These are phyloP conservation scores for Clinocottus analis DNA, from an alignment of 2,113 vertebrate genomes.

Conservation along the genomic window DNA sequence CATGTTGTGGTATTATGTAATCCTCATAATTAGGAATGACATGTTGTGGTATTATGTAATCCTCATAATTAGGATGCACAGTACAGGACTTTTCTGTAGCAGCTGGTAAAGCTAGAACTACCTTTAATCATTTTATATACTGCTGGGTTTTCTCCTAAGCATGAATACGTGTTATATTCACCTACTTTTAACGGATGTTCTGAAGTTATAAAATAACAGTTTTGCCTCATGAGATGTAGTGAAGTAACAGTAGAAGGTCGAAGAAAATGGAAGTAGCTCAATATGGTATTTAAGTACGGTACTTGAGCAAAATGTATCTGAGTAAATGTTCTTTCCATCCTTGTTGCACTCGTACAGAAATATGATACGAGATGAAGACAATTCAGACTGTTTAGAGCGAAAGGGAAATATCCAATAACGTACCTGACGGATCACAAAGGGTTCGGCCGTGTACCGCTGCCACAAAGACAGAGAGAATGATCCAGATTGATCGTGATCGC, in stretches of 20 bases:
- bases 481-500: not conserved
- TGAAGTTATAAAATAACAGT: not conserved
- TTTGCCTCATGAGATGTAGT: not conserved
- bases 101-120: not conserved
- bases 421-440: not conserved
- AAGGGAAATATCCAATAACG: conserved; percentile 7
- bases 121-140: not conserved
- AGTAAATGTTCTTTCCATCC: not conserved
- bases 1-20: too few relatives aligned
- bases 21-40: not conserved
- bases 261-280: not conserved
- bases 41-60: not conserved
- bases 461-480: not conserved
- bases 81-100: not conserved
- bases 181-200: not conserved
- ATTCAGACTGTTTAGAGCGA: not conserved
- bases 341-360: not conserved
- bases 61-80: not conserved
- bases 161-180: not conserved
- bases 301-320: not conserved
- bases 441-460: not conserved
- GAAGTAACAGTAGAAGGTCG: not conserved
- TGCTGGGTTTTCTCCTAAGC: not conserved
- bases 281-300: not conserved
- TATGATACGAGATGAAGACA: not conserved